Base-by-base conservation (phyloP, 2,888 invertebrate species). In the Hirtodrosophila confusa region DNA sequence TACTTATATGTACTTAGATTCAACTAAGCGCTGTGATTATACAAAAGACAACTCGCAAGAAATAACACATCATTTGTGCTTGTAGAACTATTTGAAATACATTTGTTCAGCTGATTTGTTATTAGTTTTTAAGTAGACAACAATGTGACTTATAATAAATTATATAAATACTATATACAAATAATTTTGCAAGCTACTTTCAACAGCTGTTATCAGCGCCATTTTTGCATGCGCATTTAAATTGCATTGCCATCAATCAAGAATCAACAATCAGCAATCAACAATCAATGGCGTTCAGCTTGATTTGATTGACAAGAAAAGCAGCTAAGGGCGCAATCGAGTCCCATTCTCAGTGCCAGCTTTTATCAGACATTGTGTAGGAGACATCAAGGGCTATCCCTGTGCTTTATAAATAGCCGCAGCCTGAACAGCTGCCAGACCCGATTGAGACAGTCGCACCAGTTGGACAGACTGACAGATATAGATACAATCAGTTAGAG, bases 21-120 rank as follows among this genome's bases (percentile, higher is more conserved):
- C 43, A 73, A 66, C 75, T 70, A 73, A 73, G 69, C 73, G 86
- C 82, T 83, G 82, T 83, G 82, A 83, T 87, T 78, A 70, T 64
- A 64, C 43, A 64, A 56, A 61, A 70, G 60, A 67, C 58, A 75
- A 72, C 65, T 69, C 57, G 71, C 61, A 67, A 67, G 17, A 60
- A 53, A 60, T 61, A 33, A 33, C 10, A 24, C 31, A 55, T 47
- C 60, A 56, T 17, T 37, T 73, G 78, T 76, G 72, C 77, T 76
- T 76, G 62, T 41, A 39, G 9, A 35, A 29, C n/a, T n/a, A 41
- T n/a, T 17, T 10, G 24, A 23, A 47, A 4, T 5, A 35, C 27
- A 12, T 24, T 29, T 41, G 41, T 37, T 33, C 17, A 63, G 23
- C 9, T 33, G 24, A 24, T 17, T 68, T 75, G 79, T 87, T 80